Evolutionary conservation across 2,888 invertebrate species (phyloP).

Genomic region (Trachelus troglodyta): DNA sequence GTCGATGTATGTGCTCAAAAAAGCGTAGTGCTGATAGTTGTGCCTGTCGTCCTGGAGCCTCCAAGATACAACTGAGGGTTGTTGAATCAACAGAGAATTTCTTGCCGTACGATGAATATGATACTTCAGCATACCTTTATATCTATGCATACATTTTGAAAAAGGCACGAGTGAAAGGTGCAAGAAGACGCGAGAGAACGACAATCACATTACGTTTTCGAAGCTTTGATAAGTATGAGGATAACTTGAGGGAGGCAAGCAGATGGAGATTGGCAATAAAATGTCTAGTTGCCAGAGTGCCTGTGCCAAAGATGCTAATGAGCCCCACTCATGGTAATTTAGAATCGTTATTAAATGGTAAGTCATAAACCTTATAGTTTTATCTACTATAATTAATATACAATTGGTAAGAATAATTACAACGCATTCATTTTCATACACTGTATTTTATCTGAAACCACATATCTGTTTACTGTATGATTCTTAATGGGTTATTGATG

Average conservation of each 20-base stretch:
- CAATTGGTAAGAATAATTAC: not conserved
- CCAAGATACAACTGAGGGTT: slow-evolving; percentile 72
- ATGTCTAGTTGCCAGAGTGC: slow-evolving; percentile 70
- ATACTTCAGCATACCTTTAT: slow-evolving; percentile 86
- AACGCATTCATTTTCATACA: not conserved
- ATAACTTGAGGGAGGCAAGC: slow-evolving; percentile 86
- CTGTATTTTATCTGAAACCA: not conserved
- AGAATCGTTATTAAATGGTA: slow-evolving; percentile 64
- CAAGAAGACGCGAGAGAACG: slow-evolving; percentile 79
- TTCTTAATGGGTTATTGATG: not conserved
- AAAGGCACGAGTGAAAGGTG: slow-evolving; percentile 63
- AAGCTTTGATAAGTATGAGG: slow-evolving; percentile 86
- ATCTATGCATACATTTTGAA: slow-evolving; percentile 80
- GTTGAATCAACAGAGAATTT: slow-evolving; percentile 68
- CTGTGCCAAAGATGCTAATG: slow-evolving; percentile 60
- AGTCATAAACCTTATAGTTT: slow-evolving; percentile 22
- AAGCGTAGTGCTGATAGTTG: slow-evolving; percentile 76
- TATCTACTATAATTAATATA: not conserved
- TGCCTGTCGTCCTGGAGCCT: slow-evolving; percentile 71
- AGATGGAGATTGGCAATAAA: slow-evolving; percentile 84
- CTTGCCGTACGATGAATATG: slow-evolving; percentile 72
- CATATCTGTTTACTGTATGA: not conserved
- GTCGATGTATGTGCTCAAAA: slow-evolving; percentile 84
- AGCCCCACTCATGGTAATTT: slow-evolving; percentile 67
- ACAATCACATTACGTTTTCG: slow-evolving; percentile 86